Percentiles rank a stretch among this genome's conserved stretches.
These are phyloP conservation scores for Dascillus cervinus DNA, from an alignment of 2,888 invertebrate genomes.

Conservation along the genomic window DNA sequence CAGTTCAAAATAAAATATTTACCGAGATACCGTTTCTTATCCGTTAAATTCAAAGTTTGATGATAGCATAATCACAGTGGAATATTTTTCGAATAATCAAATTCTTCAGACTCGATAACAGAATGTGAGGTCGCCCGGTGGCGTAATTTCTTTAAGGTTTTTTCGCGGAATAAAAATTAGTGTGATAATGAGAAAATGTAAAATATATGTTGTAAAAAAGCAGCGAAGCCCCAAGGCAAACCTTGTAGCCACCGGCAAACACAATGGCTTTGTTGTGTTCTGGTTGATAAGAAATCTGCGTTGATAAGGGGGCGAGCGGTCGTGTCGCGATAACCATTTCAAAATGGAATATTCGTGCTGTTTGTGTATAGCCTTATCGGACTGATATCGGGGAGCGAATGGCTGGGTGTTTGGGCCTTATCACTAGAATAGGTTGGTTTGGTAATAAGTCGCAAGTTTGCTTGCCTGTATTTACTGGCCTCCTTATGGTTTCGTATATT, in stretches of 20 bases:
- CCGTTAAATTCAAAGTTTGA: slow-evolving; percentile 11
- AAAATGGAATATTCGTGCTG: slow-evolving; percentile 45
- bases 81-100: too few relatives aligned
- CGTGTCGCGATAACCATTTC: slow-evolving; percentile 39
- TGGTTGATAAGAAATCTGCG: slow-evolving; percentile 36
- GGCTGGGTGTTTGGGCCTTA: slow-evolving; percentile 30
- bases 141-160: too few relatives aligned
- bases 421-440: slow-evolving; percentile 17
- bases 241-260: slow-evolving; percentile 17
- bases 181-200: slow-evolving; percentile 1
- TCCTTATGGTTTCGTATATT: too few relatives aligned
- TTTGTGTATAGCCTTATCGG: slow-evolving; percentile 37
- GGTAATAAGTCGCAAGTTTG: slow-evolving; percentile 17
- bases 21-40: slow-evolving; percentile 7
- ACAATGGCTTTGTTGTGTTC: slow-evolving; percentile 38
- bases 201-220: slow-evolving; percentile 7
- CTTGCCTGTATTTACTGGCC: too few relatives aligned
- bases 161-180: background rate
- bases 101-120: too few relatives aligned
- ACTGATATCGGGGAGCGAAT: slow-evolving; percentile 34
- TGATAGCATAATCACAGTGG: slow-evolving; percentile 1
- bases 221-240: slow-evolving; percentile 9
- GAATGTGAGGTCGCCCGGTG: too few relatives aligned
- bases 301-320: slow-evolving; percentile 35
- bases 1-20: slow-evolving; percentile 12